Percentiles rank a stretch among this genome's conserved stretches.
phyloP scores from a whole-genome alignment of 2,797 vertebrate genomes.

The Ptychobarbus kaznakovi region DNA sequence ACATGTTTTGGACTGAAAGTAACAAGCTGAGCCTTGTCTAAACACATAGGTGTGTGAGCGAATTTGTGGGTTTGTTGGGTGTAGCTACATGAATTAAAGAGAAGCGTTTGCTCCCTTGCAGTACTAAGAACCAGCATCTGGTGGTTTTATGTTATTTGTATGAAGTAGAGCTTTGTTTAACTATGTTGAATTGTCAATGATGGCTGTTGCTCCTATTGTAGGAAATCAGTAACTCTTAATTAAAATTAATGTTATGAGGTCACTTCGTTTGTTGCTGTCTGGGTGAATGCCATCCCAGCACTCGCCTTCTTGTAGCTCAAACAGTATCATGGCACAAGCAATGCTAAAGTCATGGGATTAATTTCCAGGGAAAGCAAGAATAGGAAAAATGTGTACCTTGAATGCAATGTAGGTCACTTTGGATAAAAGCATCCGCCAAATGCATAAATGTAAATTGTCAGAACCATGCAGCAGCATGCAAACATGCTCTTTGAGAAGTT shows the following conservation, averaged over 20 bases:
- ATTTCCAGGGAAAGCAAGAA: not conserved
- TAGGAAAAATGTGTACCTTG: not conserved
- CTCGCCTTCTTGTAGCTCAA: not conserved
- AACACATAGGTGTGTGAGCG: constrained; percentile 18
- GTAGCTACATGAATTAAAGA: not conserved
- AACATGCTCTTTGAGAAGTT: not conserved
- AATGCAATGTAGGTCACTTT: not conserved
- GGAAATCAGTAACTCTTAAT: not conserved
- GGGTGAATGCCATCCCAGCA: not conserved
- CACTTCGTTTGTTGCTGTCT: not conserved
- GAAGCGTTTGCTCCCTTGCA: not conserved
- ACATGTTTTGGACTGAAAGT: constrained; percentile 39
- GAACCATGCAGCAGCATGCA: not conserved
- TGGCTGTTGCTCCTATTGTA: not conserved
- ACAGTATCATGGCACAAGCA: not conserved
- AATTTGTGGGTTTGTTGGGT: not conserved
- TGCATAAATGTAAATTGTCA: not conserved
- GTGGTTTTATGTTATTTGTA: not conserved
- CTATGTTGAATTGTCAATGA: not conserved
- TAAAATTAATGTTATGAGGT: not conserved
- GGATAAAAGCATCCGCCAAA: not conserved
- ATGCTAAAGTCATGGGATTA: not conserved
- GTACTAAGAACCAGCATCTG: not conserved
- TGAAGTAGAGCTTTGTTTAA: not conserved
- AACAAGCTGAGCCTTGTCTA: constrained; percentile 51